Evolutionary conservation across 2,888 invertebrate species (phyloP), one percentile per base, ranked within the genome.

Genomic region (Ectemnius lituratus): DNA sequence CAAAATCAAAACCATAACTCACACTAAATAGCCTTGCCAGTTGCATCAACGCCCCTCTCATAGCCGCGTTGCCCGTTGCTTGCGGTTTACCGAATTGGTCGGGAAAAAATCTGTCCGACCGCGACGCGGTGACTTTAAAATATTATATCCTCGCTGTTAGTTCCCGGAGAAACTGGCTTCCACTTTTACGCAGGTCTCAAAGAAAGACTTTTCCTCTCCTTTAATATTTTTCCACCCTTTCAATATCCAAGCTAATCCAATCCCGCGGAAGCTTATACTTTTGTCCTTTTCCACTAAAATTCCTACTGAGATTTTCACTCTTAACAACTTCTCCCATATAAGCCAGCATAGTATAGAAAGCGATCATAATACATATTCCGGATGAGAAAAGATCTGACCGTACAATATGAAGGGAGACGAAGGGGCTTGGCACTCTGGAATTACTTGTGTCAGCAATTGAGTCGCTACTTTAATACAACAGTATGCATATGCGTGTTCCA

Each of bases 1-100:
- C 80, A 88, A 87, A 88, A 87, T 88, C 84, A 78, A 75, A 75
- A 78, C 78, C 86, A 88, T 90, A 88, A 88, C 82, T 90, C 88
- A 88, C 73, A 73, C 67, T 85, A 87, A 89, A 85, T 84, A 83
- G 78, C 78, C 74, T 72, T 80, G 83, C 78, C 87, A 81, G 82
- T 85, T 83, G 81, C 82, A 83, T 75, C 81, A 82, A 84, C 79
- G 82, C 84, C 84, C 80, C 52, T 11, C 16, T 14, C 52, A 23
- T 23, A 23, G 23, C 23, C 3, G 16, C 78, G 73, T 57, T 80
- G 77, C 76, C 16, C 72, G 65, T 46, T 16, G 14, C 58, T 63
- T 20, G 49, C 58, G 79, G 78, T 80, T 79, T 67, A 78, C 79
- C 80, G 69, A 77, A 80, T 78, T 61, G 77, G 27, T 57, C 62